phyloP scores from a whole-genome alignment of 1,140 invertebrate genomes.

The Apis laboriosa region DNA sequence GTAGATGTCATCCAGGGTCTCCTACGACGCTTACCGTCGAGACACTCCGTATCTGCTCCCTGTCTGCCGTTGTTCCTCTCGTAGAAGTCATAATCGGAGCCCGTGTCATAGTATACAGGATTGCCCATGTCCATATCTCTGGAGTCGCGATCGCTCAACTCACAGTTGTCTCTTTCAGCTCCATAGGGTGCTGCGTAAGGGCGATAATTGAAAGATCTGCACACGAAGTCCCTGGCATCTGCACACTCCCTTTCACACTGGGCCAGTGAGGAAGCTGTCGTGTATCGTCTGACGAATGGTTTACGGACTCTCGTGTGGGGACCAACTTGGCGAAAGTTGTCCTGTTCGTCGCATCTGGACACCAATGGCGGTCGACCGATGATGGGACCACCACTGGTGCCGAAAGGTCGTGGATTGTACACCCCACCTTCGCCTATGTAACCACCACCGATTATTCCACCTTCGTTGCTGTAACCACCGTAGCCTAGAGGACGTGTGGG shows the following conservation, averaged over 20 bases:
- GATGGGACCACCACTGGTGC: constrained; percentile 75
- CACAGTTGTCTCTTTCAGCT: constrained; percentile 91
- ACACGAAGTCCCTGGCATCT: constrained; percentile 92
- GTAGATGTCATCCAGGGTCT: constrained; percentile 23
- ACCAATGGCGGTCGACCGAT: constrained; percentile 78
- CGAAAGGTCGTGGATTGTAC: constrained; percentile 74
- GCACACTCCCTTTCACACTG: constrained; percentile 92
- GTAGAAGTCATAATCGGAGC: constrained; percentile 93
- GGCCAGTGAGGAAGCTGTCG: constrained; percentile 86
- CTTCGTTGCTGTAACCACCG: constrained; percentile 75
- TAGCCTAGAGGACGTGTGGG: constrained; percentile 59
- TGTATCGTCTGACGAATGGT: constrained; percentile 88
- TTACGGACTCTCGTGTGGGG: constrained; percentile 88
- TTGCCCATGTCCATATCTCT: constrained; percentile 91
- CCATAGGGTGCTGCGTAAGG: constrained; percentile 83
- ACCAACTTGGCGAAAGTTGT: constrained; percentile 90
- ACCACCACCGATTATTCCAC: constrained; percentile 76
- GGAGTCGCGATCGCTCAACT: constrained; percentile 92
- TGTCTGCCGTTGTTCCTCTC: constrained; percentile 88
- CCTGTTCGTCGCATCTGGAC: constrained; percentile 88
- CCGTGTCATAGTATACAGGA: constrained; percentile 90
- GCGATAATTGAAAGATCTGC: constrained; percentile 92
- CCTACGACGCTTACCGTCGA: constrained; percentile 86
- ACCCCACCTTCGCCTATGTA: constrained; percentile 78
- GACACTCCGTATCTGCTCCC: constrained; percentile 87